phyloP scores from a whole-genome alignment of 2,888 invertebrate genomes.

The Drosophila robusta region DNA sequence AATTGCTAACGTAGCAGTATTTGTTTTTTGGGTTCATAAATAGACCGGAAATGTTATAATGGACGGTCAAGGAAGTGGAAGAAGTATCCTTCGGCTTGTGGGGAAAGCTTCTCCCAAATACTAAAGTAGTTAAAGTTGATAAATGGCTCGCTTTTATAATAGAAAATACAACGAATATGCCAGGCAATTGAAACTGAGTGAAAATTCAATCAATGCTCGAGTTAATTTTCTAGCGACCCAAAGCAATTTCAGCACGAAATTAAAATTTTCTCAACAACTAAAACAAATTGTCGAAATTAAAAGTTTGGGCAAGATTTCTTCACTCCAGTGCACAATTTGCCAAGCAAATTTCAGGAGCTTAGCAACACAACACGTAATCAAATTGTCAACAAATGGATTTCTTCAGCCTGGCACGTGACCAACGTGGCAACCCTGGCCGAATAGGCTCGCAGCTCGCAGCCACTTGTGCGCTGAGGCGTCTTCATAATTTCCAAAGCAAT shows the following conservation, averaged over 20 bases:
- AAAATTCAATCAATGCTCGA: constrained; percentile 1
- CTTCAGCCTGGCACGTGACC: constrained; percentile 60
- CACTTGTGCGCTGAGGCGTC: constrained; percentile 23
- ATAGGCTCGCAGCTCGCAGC: constrained; percentile 3
- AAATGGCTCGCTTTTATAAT: constrained; percentile 13
- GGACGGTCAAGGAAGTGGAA: constrained; percentile 46
- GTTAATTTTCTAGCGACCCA: not conserved
- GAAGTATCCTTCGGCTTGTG: constrained; percentile 21
- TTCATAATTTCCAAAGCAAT: constrained; percentile 60
- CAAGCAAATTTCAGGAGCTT: constrained; percentile 27
- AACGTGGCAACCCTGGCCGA: constrained; percentile 27
- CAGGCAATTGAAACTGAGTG: not conserved
- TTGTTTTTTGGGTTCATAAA: constrained; percentile 47
- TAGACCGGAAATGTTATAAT: constrained; percentile 66
- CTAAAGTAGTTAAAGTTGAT: constrained; percentile 16
- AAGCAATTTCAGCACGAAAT: constrained; percentile 14
- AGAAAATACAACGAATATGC: constrained; percentile 6
- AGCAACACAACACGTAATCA: constrained; percentile 63
- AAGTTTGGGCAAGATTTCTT: constrained; percentile 31
- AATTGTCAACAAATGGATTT: constrained; percentile 78
- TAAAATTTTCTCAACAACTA: not conserved
- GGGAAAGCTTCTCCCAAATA: constrained; percentile 14
- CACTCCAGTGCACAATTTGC: constrained; percentile 11
- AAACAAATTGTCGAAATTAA: constrained; percentile 36
- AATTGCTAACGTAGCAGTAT: constrained; percentile 26